Evolutionary conservation across 2,888 invertebrate genomes (phyloP), one percentile per base, ranked within the genome.

Genomic region (Papilio elwesi): DNA sequence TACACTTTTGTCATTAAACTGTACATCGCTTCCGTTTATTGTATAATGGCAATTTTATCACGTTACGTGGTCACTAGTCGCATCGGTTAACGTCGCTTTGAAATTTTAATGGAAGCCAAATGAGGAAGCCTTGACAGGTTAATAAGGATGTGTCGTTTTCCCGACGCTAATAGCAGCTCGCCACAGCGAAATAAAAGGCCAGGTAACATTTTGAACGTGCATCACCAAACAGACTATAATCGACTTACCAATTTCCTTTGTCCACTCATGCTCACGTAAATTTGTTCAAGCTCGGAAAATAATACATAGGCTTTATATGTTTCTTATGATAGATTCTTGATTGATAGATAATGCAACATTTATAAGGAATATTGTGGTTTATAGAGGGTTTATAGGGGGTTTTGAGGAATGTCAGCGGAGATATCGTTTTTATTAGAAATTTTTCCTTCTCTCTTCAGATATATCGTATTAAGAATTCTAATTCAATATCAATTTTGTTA

Each of bases 131-230:
- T 48, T 15, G 70, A 65, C 70, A 57, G 49, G 55, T 70, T 70
- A 70, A 70, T 70, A 70, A 65, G 70, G 70, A 70, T 70, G 57
- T 70, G 38, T 57, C 57, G 4, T 49, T 53, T 70, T 65, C 11
- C 52, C 57, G 57, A 65, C 70, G 36, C 49, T 70, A 70, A 70
- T 57, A 70, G 57, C 57, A 53, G 12, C 15, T 47, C n/a, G 70
- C 55, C 48, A 64, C 13, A 48, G 47, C 69, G 57, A 38, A 62
- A 62, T 43, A n/a, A 55, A 47, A 13, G 15, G 36, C 26, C n/a
- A 12, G 36, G 48, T 62, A 43, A 43, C 59, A 62, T 62, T 59
- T 38, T 43, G 38, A 15, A 43, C 59, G 43, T 43, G 59, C 59
- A n/a, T 43, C 43, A 36, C 57, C 10, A n/a, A 59, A 62, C 38